Evolutionary conservation across 1,140 invertebrate species (phyloP), one percentile per base, ranked within the genome.

Genomic region (Condylostylus longicornis): DNA sequence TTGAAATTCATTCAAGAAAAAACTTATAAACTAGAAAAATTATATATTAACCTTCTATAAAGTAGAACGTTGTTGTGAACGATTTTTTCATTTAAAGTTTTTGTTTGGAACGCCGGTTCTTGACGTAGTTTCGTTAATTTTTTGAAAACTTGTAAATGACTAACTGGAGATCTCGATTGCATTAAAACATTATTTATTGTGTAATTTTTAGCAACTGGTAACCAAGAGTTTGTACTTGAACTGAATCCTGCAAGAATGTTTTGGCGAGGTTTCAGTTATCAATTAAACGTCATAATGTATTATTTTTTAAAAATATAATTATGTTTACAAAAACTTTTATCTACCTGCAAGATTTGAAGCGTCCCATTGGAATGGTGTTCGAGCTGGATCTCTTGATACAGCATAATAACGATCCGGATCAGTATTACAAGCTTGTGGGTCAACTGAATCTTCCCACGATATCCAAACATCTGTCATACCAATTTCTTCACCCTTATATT

Each of bases 401-500:
- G 41, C 23, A 21, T 56, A 64, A 40, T 47, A 58, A n/a, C 51
- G 44, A 5, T 53, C 12, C 10, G 48, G 40, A 31, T 55, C 54
- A 8, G 55, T 47, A 25, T 58, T 53, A n/a, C 55, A 58, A 14
- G 53, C 55, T 39, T 54, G 53, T 0, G 55, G 55, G 30, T 58
- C 55, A 4, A 58, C 45, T 0, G 69, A 72, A 4, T 70, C 62
- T 27, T 66, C 48, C 63, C 64, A 75, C 4, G 57, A 59, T 4
- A 71, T 62, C n/a, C 42, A 48, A 6, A 68, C 72, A 55, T 86
- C 71, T 7, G 63, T 58, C 79, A 87, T 86, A 1, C 77, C 83
- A 20, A 86, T 70, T 58, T 88, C 84, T 58, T 88, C 83, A 5
- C 83, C 83, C 62, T 82, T 56, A 33, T 60, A n/a, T n/a, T n/a